phyloP scores from a whole-genome alignment of 2,113 vertebrate species.

The Sinocyclocheilus anshuiensis region DNA sequence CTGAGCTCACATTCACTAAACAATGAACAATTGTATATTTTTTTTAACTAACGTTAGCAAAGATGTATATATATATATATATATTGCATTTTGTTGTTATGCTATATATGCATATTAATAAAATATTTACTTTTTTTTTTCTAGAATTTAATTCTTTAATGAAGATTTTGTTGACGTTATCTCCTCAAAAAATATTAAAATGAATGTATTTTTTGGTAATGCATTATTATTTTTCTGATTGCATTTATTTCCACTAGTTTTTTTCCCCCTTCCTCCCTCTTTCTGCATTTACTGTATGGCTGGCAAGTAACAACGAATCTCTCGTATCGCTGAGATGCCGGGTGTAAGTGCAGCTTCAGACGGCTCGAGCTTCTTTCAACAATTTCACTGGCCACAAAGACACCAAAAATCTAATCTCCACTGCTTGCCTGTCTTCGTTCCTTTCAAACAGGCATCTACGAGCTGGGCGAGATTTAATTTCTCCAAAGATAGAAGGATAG shows the following conservation, averaged over 20 bases:
- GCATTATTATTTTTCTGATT: not conserved
- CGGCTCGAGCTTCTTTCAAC: constrained; percentile 23
- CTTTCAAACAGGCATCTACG: constrained; percentile 66
- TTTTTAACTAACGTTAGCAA: too few relatives aligned
- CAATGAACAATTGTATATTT: too few relatives aligned
- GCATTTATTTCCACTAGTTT: not conserved
- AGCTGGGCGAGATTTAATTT: constrained; percentile 66
- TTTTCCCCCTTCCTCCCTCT: not conserved
- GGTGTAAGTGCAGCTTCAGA: constrained; percentile 1
- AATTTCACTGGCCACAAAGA: constrained; percentile 33
- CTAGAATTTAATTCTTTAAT: not conserved
- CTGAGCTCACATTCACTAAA: too few relatives aligned
- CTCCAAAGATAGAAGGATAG: constrained; percentile 74
- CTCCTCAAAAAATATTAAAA: not conserved
- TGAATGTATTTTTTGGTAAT: not conserved
- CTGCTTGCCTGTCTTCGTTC: constrained; percentile 72
- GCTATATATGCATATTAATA: not conserved
- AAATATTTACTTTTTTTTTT: too few relatives aligned
- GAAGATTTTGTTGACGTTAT: not conserved
- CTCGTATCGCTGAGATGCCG: not conserved
- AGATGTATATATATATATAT: too few relatives aligned
- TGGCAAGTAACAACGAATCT: not conserved
- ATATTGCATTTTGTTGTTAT: not conserved
- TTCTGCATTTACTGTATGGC: not conserved
- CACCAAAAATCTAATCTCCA: constrained; percentile 55